These are phyloP conservation scores for Accipiter virgatus DNA, from an alignment of 2,113 vertebrate genomes.

Conservation along the genomic window DNA sequence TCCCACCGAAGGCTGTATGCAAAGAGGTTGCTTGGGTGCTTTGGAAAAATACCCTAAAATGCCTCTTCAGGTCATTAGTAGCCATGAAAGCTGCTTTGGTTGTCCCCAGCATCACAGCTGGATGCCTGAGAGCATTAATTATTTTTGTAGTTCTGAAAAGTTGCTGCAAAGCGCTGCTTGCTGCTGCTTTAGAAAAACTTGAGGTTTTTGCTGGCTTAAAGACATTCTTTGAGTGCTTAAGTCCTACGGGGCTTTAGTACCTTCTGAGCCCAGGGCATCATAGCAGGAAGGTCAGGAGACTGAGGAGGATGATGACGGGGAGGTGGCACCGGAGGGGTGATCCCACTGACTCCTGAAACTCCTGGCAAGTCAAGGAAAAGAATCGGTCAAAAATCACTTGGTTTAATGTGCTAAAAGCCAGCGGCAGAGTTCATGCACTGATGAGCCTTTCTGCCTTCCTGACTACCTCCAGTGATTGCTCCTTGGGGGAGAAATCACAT, in stretches of 20 bases:
- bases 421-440: not conserved
- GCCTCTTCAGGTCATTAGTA: not conserved
- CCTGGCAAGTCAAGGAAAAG: not conserved
- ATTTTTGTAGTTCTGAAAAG: not conserved
- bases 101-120: not conserved
- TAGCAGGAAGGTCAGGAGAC: conserved; percentile 18
- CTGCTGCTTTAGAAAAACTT: not conserved
- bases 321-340: not conserved
- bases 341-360: not conserved
- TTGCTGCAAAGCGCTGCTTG: not conserved
- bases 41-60: not conserved
- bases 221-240: fast-evolving
- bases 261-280: not conserved
- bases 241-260: not conserved
- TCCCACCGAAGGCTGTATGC: not conserved
- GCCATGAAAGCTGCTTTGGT: not conserved
- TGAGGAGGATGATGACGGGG: not conserved
- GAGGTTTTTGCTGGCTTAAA: not conserved
- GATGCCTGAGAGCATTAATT: not conserved
- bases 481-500: no score
- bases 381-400: not conserved
- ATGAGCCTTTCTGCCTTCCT: not conserved
- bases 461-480: fast-evolving
- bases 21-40: not conserved
- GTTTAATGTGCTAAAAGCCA: not conserved